Base-by-base conservation (phyloP, 1,140 invertebrate genomes). In the Ganaspis sp. region DNA sequence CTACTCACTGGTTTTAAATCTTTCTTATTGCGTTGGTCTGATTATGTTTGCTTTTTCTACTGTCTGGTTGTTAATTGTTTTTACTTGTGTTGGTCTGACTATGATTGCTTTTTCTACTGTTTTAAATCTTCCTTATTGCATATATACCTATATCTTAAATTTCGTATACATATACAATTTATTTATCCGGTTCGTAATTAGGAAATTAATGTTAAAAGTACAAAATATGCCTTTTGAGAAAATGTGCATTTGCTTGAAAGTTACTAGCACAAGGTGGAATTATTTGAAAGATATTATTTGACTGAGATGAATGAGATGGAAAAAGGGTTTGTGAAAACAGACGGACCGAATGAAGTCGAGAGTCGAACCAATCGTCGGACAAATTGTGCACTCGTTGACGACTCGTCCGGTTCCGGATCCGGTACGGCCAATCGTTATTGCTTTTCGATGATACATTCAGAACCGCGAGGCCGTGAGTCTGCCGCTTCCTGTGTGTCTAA, bases 381-480 rank as follows among this genome's bases (percentile, higher is more conserved):
- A 87, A 86, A 86, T 87, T 86, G 85, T 77, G 69, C 80, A 80
- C 79, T 80, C 84, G 84, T 84, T 81, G 85, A 85, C 83, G 82
- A 84, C 81, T 83, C 81, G 84, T 87, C 81, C 84, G 84, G 74
- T 86, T 80, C 78, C 81, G 78, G 34, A 74, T 82, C 79, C 83
- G 80, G 78, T 74, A 73, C 49, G 70, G 74, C 54, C 84, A 83
- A 87, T 87, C 84, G 85, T 85, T 85, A 85, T 85, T 81, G 81
- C 82, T 85, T 84, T 80, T 76, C 80, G 58, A 80, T 74, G 83
- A 86, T 81, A 83, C 69, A 80, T 69, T 74, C 19, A 72, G 42
- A 72, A 45, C 42, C 42, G 17, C 38, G 38, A 45, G 26, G 70
- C 70, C 37, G 69, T 38, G 21, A 26, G 19, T 72, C 23, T 9